phyloP scores from a whole-genome alignment of 2,797 vertebrate species.

The Catamblyrhynchus diadema region DNA sequence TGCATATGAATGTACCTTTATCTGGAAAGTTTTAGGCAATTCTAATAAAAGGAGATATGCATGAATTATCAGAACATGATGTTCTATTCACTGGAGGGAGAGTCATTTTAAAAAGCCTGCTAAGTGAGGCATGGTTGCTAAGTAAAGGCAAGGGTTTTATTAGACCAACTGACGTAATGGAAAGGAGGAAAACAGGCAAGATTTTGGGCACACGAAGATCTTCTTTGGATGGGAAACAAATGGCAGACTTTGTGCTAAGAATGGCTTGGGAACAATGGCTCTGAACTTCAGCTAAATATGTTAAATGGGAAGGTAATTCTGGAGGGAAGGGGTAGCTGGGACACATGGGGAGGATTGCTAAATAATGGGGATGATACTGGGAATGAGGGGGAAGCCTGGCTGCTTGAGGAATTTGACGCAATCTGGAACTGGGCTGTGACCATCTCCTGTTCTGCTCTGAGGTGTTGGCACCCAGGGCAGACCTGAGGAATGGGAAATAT shows the following conservation, averaged over 20 bases:
- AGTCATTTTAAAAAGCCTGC: constrained; percentile 41
- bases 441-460: not conserved
- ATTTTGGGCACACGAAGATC: not conserved
- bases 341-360: not conserved
- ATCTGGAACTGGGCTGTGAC: accelerated
- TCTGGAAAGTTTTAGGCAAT: constrained; percentile 72
- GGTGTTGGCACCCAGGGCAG: not conserved
- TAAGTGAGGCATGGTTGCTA: constrained; percentile 63
- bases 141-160: constrained; percentile 63
- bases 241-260: not conserved
- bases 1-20: constrained; percentile 66
- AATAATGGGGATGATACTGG: not conserved
- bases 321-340: not conserved
- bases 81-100: constrained; percentile 52
- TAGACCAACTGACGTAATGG: constrained; percentile 52
- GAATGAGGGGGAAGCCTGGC: not conserved
- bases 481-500: not conserved
- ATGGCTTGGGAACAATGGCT: not conserved
- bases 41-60: constrained; percentile 70
- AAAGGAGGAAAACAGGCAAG: not conserved
- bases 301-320: not conserved
- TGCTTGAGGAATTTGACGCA: not conserved
- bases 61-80: constrained; percentile 59
- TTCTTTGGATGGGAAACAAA: constrained; percentile 5
- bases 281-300: not conserved